A percentile compares a stretch with the other conserved stretches of the same genome.
Evolutionary conservation across 2,888 invertebrate genomes (phyloP).

Genomic region (Spodoptera littoralis): DNA sequence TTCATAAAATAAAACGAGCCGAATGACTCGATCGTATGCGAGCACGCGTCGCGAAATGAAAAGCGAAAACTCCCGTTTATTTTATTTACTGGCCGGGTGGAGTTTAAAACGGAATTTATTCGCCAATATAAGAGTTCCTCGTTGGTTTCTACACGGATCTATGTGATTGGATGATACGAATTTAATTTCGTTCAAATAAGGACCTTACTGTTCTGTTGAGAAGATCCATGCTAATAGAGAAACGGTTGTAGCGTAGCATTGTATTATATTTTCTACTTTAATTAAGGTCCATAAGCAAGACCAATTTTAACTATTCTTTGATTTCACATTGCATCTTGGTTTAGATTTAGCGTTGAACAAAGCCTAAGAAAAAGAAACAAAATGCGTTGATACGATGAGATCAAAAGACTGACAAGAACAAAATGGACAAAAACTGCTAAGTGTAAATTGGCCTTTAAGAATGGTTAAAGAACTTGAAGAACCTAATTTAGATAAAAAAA

Average conservation of each 20-base stretch:
- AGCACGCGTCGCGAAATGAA: slow-evolving; percentile 68
- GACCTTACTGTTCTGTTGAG: slow-evolving; percentile 15
- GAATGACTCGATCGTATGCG: slow-evolving; percentile 72
- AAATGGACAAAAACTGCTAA: too few relatives aligned
- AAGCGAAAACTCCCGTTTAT: slow-evolving; percentile 78
- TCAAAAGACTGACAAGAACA: too few relatives aligned
- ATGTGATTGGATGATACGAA: slow-evolving; percentile 52
- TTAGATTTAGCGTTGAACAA: too few relatives aligned
- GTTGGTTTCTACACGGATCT: slow-evolving; percentile 57
- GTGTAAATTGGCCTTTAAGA: too few relatives aligned
- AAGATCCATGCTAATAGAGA: background rate
- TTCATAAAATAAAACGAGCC: slow-evolving; percentile 81
- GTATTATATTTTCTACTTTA: too few relatives aligned
- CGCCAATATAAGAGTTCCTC: slow-evolving; percentile 75
- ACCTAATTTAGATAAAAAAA: background rate
- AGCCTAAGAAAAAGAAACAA: too few relatives aligned
- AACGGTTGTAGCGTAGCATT: too few relatives aligned
- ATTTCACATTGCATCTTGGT: too few relatives aligned
- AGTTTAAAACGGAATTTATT: slow-evolving; percentile 83
- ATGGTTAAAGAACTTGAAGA: too few relatives aligned
- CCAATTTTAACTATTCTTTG: too few relatives aligned
- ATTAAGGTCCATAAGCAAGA: too few relatives aligned
- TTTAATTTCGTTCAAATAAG: slow-evolving; percentile 25
- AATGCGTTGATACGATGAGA: too few relatives aligned
- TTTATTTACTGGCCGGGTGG: slow-evolving; percentile 79